Percentiles rank a stretch among this genome's conserved stretches.
Conservation (phyloP, 2,113 vertebrate genomes). For the Mustela nigripes region DNA sequence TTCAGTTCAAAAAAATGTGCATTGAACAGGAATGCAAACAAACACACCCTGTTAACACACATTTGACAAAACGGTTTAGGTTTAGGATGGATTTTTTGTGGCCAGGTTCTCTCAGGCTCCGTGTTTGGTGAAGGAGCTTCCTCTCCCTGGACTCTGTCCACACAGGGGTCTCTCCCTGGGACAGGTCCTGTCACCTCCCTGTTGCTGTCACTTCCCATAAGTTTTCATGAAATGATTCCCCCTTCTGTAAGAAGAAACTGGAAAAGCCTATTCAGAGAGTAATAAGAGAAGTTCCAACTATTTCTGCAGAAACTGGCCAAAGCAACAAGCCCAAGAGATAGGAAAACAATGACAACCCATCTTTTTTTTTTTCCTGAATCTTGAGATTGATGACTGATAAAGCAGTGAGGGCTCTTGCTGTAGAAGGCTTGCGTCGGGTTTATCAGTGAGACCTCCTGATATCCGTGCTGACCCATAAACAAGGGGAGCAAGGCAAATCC, state of each 20-base stretch:
- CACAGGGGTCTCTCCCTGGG: not conserved
- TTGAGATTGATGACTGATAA: conserved; percentile 40
- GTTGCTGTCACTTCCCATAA: not conserved
- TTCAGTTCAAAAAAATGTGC: not conserved
- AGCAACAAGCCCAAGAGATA: not conserved
- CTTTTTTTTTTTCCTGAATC: conserved; percentile 47
- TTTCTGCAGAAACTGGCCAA: conserved; percentile 63
- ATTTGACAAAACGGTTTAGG: not conserved
- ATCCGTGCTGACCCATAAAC: conserved; percentile 60
- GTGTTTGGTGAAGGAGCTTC: not conserved
- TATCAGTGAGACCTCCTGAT: conserved; percentile 37
- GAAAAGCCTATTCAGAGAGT: conserved; percentile 61
- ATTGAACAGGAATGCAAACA: not conserved
- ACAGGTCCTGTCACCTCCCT: not conserved
- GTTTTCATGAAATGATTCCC: conserved; percentile 29
- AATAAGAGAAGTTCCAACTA: conserved; percentile 48
- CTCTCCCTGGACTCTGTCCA: not conserved
- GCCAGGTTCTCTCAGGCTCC: not conserved
- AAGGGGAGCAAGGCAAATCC: conserved; percentile 17
- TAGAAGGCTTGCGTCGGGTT: conserved; percentile 16
- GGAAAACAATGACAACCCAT: not conserved
- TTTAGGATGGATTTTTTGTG: not conserved
- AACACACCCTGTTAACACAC: not conserved
- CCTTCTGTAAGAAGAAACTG: conserved; percentile 53
- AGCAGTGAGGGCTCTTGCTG: not conserved